A percentile compares a stretch with the other conserved stretches of the same genome.
phyloP scores from a whole-genome alignment of 2,888 invertebrate species.

The Phaonia tiefii region DNA sequence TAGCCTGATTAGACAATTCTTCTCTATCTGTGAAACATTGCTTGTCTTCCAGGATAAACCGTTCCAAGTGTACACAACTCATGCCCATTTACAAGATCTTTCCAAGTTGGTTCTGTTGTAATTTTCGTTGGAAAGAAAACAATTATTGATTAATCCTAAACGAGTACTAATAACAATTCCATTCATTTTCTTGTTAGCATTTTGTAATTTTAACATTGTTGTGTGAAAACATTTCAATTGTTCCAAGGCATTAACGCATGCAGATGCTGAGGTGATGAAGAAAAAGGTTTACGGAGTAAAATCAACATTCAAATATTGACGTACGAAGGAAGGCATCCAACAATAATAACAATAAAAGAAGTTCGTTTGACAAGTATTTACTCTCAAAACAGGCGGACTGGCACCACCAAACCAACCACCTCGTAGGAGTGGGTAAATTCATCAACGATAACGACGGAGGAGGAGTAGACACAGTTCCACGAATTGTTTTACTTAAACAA shows the following conservation, averaged over 20 bases:
- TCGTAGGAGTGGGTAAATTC: conserved; percentile 20
- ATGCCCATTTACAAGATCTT: too few species aligned
- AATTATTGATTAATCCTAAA: conserved; percentile 39
- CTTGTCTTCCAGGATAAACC: too few species aligned
- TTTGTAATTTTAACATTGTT: conserved; percentile 43
- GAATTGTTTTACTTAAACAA: conserved; percentile 27
- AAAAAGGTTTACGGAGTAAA: background rate
- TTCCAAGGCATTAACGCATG: background rate
- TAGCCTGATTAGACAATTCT: too few species aligned
- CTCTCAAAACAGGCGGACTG: conserved; percentile 23
- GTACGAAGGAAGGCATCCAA: conserved; percentile 23
- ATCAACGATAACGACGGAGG: background rate
- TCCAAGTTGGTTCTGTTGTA: too few species aligned
- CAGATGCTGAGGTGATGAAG: too few species aligned
- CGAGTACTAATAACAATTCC: conserved; percentile 54
- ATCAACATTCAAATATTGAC: conserved; percentile 50
- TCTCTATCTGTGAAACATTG: too few species aligned
- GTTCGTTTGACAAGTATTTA: conserved; percentile 38
- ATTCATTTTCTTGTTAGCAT: conserved; percentile 35
- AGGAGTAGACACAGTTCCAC: conserved; percentile 37
- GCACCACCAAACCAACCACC: background rate
- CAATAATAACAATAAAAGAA: conserved; percentile 15
- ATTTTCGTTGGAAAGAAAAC: background rate
- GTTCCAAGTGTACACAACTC: too few species aligned
- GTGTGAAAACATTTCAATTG: conserved; percentile 57